Conservation (phyloP, 2,888 invertebrate genomes). For the Ctena decussata region DNA sequence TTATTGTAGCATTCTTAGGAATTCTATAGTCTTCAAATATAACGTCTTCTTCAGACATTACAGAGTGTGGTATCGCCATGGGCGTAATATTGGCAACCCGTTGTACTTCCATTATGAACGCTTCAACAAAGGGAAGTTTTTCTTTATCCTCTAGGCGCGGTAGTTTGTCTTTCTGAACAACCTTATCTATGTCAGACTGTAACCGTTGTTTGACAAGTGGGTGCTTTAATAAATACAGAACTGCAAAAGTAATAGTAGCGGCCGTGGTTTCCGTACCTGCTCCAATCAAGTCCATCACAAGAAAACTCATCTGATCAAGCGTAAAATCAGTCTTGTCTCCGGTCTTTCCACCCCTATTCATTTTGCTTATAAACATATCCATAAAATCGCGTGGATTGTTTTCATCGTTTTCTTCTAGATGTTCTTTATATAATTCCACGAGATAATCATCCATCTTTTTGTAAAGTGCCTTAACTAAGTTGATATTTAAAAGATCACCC, state of each 20-base stretch:
- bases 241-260: constrained; percentile 45
- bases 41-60: constrained; percentile 11
- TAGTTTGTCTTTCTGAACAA: constrained; percentile 17
- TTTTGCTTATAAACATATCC: constrained; percentile 51
- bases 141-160: constrained; percentile 38
- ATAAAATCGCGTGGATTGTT: constrained; percentile 50
- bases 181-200: not conserved
- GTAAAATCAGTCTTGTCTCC: not conserved
- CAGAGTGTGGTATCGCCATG: constrained; percentile 79
- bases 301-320: not conserved
- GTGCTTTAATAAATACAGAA: constrained; percentile 36
- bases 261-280: constrained; percentile 62
- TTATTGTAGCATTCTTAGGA: constrained; percentile 71
- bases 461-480: not conserved
- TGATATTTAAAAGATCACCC: constrained; percentile 30
- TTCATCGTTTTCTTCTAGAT: constrained; percentile 37
- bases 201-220: not conserved
- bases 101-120: constrained; percentile 79
- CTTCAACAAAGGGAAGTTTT: constrained; percentile 49
- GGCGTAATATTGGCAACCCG: constrained; percentile 84
- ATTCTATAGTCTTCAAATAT: constrained; percentile 78
- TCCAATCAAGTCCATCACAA: constrained; percentile 55
- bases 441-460: not conserved
- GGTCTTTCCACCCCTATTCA: not conserved
- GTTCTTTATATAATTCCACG: constrained; percentile 23